Conservation (phyloP, 1,140 invertebrate species). For the Neotoxoptera formosana region DNA sequence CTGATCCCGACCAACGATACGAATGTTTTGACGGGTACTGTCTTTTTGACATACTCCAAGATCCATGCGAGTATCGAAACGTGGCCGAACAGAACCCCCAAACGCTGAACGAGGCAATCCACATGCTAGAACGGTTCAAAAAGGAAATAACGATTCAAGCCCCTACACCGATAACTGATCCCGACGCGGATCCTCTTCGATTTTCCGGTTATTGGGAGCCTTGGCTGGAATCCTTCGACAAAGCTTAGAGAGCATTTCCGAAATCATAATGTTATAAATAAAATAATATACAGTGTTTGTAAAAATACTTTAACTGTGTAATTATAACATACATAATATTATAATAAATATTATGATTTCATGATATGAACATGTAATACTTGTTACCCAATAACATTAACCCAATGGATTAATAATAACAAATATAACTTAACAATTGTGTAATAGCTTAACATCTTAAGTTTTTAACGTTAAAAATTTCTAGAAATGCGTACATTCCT, state of each 20-base stretch:
- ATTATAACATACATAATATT: background rate
- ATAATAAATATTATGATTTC: no score
- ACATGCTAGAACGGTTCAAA: conserved; percentile 63
- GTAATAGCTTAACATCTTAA: no score
- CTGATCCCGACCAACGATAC: background rate
- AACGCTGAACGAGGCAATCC: conserved; percentile 63
- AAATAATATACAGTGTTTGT: background rate
- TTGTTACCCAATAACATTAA: no score
- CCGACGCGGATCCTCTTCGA: conserved; percentile 64
- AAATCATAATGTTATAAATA: background rate
- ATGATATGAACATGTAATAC: no score
- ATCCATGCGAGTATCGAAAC: conserved; percentile 74
- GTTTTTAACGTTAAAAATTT: no score
- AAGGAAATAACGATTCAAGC: conserved; percentile 62
- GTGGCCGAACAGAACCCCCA: conserved; percentile 64
- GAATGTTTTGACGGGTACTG: conserved; percentile 64
- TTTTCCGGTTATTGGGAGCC: conserved; percentile 65
- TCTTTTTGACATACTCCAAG: conserved; percentile 70
- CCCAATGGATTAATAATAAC: no score
- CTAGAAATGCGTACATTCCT: no score
- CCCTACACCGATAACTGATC: conserved; percentile 61
- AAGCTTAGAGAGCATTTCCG: background rate
- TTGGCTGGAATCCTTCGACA: conserved; percentile 61
- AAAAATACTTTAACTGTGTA: background rate
- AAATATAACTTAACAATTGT: no score